Evolutionary conservation across 1,140 invertebrate species (phyloP), one percentile per base, ranked within the genome.

Genomic region (Cyrtorhinus lividipennis): DNA sequence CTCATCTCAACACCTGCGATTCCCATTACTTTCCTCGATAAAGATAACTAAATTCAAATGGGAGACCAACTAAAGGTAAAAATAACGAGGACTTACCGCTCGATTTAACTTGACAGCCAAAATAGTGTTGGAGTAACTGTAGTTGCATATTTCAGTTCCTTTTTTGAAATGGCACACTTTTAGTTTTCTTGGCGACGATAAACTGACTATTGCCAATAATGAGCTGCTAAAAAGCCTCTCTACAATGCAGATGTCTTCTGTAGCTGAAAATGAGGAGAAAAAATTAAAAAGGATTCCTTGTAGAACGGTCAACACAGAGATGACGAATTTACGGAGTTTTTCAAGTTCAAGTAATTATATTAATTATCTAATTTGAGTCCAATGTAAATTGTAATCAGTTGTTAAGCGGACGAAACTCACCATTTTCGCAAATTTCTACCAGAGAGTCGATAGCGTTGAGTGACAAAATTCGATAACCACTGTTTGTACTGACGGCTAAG

Each of bases 121-220:
- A 72, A 99, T 98, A 53, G 95, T 94, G 74, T 97, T 98, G 12
- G 90, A 88, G 74, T 98, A 99, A 72, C 90, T 95, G 77, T 98
- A 97, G 74, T 95, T 94, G 76, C 95, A 98, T 73, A 99, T 99
- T 79, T 98, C 95, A 60, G 92, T 95, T 64, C 92, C 91, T 75
- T 95, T 97, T 72, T 95, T 95, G 76, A 96, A 98, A 77, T 99
- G 95, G 74, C 92, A 97, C 25, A 99, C 93, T 78, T 89, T 90
- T 20, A 97, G 79, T 75, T 90, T 98, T 68, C 96, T 81, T 56
- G 95, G 94, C 46, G 91, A 88, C 66, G 86, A 83, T 65, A 93
- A 79, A 68, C 89, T 92, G 60, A 99, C 96, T 69, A 98, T 83
- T 23, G 94, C 94, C 68, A 98, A 91, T 67, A 99, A 79, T 69